These are phyloP conservation scores for Acestrorhynchus altus DNA, from an alignment of 2,797 vertebrate genomes.

Conservation along the genomic window DNA sequence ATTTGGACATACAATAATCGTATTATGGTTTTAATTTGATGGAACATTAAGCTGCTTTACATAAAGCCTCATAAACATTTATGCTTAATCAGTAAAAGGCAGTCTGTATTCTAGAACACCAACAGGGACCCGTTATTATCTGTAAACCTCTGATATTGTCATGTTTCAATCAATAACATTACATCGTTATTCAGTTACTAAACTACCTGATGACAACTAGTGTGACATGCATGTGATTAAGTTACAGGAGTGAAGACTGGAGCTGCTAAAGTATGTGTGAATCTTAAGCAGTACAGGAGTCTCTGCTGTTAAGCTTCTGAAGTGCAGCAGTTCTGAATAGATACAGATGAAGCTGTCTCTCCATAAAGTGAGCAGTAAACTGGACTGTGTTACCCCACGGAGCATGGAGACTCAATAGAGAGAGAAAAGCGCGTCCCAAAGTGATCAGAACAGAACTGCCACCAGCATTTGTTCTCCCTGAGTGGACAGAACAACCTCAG, in stretches of 20 bases:
- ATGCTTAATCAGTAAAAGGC: background rate
- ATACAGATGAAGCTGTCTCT: constrained; percentile 23
- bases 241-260: background rate
- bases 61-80: constrained; percentile 14
- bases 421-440: constrained; percentile 36
- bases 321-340: constrained; percentile 25
- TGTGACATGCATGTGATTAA: background rate
- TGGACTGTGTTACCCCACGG: constrained; percentile 29
- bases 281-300: background rate
- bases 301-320: background rate
- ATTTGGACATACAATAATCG: too few species aligned
- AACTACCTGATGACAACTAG: background rate
- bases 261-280: background rate
- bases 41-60: constrained; percentile 6
- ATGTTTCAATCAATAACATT: background rate
- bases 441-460: constrained; percentile 23
- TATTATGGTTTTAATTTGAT: too few species aligned
- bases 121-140: background rate
- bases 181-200: background rate
- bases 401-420: constrained; percentile 36
- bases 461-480: constrained; percentile 47
- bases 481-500: constrained; percentile 30
- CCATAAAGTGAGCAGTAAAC: constrained; percentile 49
- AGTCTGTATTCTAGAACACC: background rate
- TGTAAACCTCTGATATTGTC: background rate